Base-by-base conservation (phyloP, 2,888 invertebrate genomes). In the Troglohyphantes excavatus region DNA sequence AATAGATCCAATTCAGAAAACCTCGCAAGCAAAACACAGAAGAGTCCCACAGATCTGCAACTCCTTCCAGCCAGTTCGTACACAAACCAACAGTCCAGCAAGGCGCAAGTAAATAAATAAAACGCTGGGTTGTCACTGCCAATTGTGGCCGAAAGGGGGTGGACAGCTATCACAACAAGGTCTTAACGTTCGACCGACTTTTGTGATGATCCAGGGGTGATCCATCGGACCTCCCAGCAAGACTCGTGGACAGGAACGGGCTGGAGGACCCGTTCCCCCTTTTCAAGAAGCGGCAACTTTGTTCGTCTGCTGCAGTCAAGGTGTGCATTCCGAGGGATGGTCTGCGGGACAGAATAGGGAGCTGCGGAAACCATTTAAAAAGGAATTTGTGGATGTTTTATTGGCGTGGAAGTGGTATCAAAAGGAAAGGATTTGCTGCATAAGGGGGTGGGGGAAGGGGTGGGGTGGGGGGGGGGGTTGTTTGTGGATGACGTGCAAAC, bases 111-210 rank as follows among this genome's bases (percentile, higher is more conserved):
- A 68, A 68, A 68, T 33, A 68, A 68, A 29, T 33, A 65, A 65
- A 33, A 29, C 68, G 26, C 72, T 17, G 46, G 26, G 61, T 23
- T 59, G n/a, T 87, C 81, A 17, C 29, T 53, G 67, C 26, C 75
- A 23, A 75, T 81, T 87, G 59, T 39, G 27, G 67, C n/a, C 61
- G 39, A 63, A 26, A 46, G 29, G 63, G 46, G 39, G 46, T 11
- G 23, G 78, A 43, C 70, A 88, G 87, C 81, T 82, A 82, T 88
- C 87, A 81, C 81, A 81, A 88, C 87, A 81, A 81, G 23, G 59
- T 61, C 81, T 88, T 33, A 17, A 72, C 72, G 82, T 72, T 33
- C 72, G 65, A 73, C 2, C 73, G 73, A 67, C 59, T 67, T 70
- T 63, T 72, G 86, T 72, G 73, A 65, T 59, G 72, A 39, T 29